Conservation (phyloP, 2,113 vertebrate genomes). For the Lampris incognitus region DNA sequence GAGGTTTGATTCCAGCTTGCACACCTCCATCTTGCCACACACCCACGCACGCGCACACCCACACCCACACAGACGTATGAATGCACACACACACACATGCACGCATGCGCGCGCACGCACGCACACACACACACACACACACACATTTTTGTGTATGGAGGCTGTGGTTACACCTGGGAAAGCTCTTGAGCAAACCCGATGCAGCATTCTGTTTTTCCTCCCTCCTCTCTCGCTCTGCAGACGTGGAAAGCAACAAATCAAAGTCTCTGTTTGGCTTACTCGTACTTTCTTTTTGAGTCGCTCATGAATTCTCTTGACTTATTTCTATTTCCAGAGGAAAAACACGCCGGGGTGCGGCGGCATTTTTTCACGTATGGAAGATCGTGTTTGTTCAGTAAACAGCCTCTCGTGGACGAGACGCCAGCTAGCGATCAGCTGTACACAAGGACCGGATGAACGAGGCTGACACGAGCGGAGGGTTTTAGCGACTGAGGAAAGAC, state of each 20-base stretch:
- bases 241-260: slow-evolving; percentile 50
- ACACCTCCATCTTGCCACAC: slow-evolving; percentile 49
- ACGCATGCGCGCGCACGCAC: slow-evolving; percentile 28
- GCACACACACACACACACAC: slow-evolving; percentile 18
- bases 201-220: slow-evolving; percentile 34
- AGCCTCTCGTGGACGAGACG: too few species aligned
- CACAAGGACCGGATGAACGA: too few species aligned
- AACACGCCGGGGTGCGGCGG: too few species aligned
- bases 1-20: slow-evolving; percentile 62
- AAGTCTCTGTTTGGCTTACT: slow-evolving; percentile 39
- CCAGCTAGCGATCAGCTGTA: too few species aligned
- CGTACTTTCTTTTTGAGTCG: not conserved
- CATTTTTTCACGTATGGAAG: too few species aligned
- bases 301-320: not conserved
- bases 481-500: too few species aligned
- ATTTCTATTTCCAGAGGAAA: not conserved
- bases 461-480: too few species aligned
- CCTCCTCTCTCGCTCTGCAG: slow-evolving; percentile 46
- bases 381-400: too few species aligned
- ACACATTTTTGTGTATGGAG: slow-evolving; percentile 71
- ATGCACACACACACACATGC: slow-evolving; percentile 38
- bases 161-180: slow-evolving; percentile 78
- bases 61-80: slow-evolving; percentile 29
- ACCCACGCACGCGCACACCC: not conserved
- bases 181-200: slow-evolving; percentile 67